These are phyloP conservation scores for Mayetiola destructor DNA, from an alignment of 2,888 invertebrate species.

Conservation along the genomic window DNA sequence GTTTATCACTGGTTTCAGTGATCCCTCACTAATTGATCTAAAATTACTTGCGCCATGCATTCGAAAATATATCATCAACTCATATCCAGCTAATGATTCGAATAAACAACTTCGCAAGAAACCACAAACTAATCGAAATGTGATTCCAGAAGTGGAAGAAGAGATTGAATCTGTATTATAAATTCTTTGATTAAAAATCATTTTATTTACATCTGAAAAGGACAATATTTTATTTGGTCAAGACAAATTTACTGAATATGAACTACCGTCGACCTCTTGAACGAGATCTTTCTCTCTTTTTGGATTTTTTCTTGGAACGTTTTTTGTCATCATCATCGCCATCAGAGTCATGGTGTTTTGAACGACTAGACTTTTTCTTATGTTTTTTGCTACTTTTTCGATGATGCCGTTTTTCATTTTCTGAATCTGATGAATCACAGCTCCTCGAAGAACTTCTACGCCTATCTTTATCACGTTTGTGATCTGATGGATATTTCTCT, in stretches of 20 bases:
- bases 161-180: not conserved
- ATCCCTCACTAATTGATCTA: conserved; percentile 42
- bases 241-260: no score
- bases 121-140: not conserved
- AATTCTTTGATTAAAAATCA: not conserved
- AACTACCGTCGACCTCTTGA: conserved; percentile 22
- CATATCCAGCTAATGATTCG: not conserved
- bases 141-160: not conserved
- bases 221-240: not conserved
- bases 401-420: conserved; percentile 1
- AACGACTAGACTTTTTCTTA: not conserved
- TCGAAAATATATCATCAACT: conserved; percentile 33
- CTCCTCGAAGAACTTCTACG: not conserved
- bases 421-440: not conserved
- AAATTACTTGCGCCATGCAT: conserved; percentile 51
- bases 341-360: conserved; percentile 19
- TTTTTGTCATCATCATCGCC: conserved; percentile 22
- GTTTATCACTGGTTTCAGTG: conserved; percentile 34
- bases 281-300: conserved; percentile 30
- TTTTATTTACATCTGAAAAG: not conserved
- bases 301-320: conserved; percentile 30
- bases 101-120: not conserved
- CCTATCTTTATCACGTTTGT: not conserved
- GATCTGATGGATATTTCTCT: not conserved
- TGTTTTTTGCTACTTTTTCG: conserved; percentile 1